A percentile compares a stretch with the other conserved stretches of the same genome.
Conservation (phyloP, 1,140 invertebrate genomes). For the Globodera ellingtonae region DNA sequence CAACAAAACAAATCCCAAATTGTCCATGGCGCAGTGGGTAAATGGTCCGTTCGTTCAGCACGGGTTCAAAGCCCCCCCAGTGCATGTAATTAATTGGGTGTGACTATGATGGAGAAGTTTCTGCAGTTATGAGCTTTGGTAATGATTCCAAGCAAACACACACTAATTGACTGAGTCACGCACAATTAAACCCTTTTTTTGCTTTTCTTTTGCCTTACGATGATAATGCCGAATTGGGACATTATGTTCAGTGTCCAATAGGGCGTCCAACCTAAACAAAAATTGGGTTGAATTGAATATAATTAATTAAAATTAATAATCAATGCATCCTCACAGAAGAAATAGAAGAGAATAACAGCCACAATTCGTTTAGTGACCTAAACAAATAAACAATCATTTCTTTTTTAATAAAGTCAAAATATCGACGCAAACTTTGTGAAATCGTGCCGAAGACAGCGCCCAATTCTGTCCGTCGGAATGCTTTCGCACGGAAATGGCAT, state of each 20-base stretch:
- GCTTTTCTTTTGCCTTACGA: slow-evolving; percentile 35
- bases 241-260: slow-evolving; percentile 63
- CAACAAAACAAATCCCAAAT: background rate
- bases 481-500: slow-evolving; percentile 44
- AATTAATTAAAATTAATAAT: background rate
- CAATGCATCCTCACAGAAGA: slow-evolving; percentile 43
- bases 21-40: slow-evolving; percentile 3
- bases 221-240: slow-evolving; percentile 51
- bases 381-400: slow-evolving; percentile 5
- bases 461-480: slow-evolving; percentile 30
- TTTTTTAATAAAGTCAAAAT: background rate
- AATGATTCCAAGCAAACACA: slow-evolving; percentile 3
- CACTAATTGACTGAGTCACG: slow-evolving; percentile 12
- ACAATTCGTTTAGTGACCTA: slow-evolving; percentile 59
- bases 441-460: slow-evolving; percentile 24
- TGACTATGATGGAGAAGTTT: slow-evolving; percentile 15
- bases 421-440: slow-evolving; percentile 49
- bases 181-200: slow-evolving; percentile 3
- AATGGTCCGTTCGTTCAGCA: background rate
- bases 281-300: background rate
- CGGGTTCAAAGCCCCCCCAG: background rate
- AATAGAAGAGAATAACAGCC: slow-evolving; percentile 63
- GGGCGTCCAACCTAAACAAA: slow-evolving; percentile 54
- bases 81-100: background rate
- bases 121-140: slow-evolving; percentile 21